Conservation (phyloP, 1,140 invertebrate genomes). For the Ridgeia piscesae region DNA sequence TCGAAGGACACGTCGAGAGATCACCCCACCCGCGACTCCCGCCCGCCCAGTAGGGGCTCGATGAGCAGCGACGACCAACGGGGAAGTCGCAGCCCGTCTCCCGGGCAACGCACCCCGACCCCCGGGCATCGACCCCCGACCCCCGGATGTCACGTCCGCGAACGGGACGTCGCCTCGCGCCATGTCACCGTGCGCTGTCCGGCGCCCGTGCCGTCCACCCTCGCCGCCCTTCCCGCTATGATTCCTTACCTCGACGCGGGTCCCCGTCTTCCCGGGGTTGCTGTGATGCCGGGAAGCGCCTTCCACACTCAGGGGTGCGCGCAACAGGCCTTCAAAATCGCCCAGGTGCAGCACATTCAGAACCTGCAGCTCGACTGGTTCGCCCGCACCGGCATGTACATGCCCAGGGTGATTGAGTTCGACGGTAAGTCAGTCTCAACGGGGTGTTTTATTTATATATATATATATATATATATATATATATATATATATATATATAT, state of each 20-base stretch:
- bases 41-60: not conserved
- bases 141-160: too few relatives aligned
- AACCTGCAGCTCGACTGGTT: conserved; percentile 28
- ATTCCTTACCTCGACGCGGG: not conserved
- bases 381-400: conserved; percentile 26
- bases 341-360: conserved; percentile 18
- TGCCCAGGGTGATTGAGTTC: conserved; percentile 22
- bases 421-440: not conserved
- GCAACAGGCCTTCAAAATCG: not conserved
- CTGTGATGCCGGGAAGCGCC: conserved; percentile 11
- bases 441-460: not conserved
- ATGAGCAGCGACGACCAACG: not conserved
- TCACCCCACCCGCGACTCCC: not conserved
- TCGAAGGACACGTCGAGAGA: not conserved
- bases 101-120: not conserved
- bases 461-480: not conserved
- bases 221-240: not conserved
- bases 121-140: not conserved
- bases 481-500: too few relatives aligned
- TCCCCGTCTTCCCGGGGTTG: not conserved
- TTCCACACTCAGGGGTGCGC: conserved; percentile 16
- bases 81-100: not conserved
- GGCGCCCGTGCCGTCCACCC: not conserved
- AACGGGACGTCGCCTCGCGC: too few relatives aligned
- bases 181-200: not conserved